Evolutionary conservation across 2,113 vertebrate genomes (phyloP), one percentile per base, ranked within the genome.

Genomic region (Callipepla californica): DNA sequence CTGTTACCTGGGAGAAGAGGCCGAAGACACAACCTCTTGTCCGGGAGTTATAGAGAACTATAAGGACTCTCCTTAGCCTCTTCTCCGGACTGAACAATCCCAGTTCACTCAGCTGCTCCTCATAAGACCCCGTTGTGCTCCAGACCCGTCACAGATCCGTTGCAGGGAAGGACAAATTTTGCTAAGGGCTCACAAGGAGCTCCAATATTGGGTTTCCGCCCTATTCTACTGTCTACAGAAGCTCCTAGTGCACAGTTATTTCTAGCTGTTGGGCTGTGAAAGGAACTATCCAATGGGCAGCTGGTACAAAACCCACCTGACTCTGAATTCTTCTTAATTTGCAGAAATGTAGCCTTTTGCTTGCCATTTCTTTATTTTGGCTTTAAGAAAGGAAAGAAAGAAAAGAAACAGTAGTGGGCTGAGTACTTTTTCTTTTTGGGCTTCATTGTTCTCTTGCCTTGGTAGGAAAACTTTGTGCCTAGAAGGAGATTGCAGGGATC

Each of bases 131-230:
- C 51, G 16, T 16, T 17, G 51, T 17, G 26, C 51, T 53, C 15
- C 51, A 53, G 51, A 53, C 26, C 26, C 26, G 8, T 53, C 51
- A 17, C 51, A 53, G 26, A 26, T 30, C 8, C 28, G 14, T 26
- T 53, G 30, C 32, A 70, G 26, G 25, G 22, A 20, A 7, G 11
- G 18, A 66, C 25, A 48, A 26, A 3, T 1, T 7, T 34, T 76
- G 7, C 6, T 1, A 40, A 65, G 65, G 42, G 62, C 5, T n/a
- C 21, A 8, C 6, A 12, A 0, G 7, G 19, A 51, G 3, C 22
- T 22, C 47, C 20, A n/a, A 6, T 25, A 15, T 2, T 32, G 32
- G 26, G 26, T 21, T 81, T 44, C 47, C 79, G 4, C 26, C 87
- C 20, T 38, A 62, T 25, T 21, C 9, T 38, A 18, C 44, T 72